Conservation (phyloP, 2,797 vertebrate genomes). For the Crenichthys baileyi region DNA sequence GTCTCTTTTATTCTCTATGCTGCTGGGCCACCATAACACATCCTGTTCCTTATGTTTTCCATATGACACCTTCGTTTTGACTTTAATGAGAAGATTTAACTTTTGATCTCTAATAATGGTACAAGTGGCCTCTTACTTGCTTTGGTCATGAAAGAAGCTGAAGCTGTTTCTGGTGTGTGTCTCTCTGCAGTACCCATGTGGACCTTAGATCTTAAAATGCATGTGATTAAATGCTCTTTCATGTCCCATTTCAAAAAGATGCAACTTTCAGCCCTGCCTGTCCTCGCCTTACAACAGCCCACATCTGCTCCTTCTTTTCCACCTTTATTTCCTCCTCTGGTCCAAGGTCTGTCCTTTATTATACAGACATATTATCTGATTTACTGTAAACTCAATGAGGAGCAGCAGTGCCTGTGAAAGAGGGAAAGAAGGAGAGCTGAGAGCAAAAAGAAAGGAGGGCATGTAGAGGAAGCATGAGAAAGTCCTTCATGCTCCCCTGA, state of each 20-base stretch:
- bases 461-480: constrained; percentile 31
- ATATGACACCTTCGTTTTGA: neutral
- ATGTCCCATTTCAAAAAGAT: constrained; percentile 38
- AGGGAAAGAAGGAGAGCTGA: constrained; percentile 6
- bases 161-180: neutral
- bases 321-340: constrained; percentile 38
- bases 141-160: neutral
- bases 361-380: constrained; percentile 65
- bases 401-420: constrained; percentile 24
- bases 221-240: constrained; percentile 49
- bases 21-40: neutral
- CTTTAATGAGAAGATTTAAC: neutral
- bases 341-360: constrained; percentile 65
- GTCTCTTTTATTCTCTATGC: neutral
- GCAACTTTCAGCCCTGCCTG: constrained; percentile 41
- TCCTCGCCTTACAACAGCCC: constrained; percentile 35
- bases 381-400: constrained; percentile 66
- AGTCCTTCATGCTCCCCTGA: constrained; percentile 78
- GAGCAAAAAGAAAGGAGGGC: constrained; percentile 33
- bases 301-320: constrained; percentile 37
- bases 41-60: neutral
- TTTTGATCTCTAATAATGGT: neutral
- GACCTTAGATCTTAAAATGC: constrained; percentile 11
- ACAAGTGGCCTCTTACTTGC: neutral
- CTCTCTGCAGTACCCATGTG: neutral